A percentile compares a stretch with the other conserved stretches of the same genome.
These are phyloP conservation scores for Prionailurus bengalensis DNA, from an alignment of 2,113 vertebrate genomes.

Conservation along the genomic window DNA sequence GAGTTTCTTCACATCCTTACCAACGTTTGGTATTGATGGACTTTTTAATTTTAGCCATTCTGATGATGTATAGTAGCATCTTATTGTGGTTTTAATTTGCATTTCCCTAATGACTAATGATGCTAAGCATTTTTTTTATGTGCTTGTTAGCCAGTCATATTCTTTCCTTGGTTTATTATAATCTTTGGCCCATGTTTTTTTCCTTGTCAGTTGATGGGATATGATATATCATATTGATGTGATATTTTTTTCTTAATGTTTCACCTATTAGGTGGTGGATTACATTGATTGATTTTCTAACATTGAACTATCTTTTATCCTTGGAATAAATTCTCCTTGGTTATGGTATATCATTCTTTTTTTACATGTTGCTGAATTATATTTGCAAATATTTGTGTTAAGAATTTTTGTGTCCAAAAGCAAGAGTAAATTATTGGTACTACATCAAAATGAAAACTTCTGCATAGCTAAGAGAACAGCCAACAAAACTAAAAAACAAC, in stretches of 20 bases:
- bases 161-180: not conserved
- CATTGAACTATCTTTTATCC: not conserved
- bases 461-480: not conserved
- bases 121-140: not conserved
- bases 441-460: not conserved
- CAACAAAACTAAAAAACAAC: not conserved
- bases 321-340: not conserved
- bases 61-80: not conserved
- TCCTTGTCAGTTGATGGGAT: not conserved
- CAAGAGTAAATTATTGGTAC: not conserved
- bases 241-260: not conserved
- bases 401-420: not conserved
- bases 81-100: not conserved
- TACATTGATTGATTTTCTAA: not conserved
- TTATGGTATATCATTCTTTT: not conserved
- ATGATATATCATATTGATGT: not conserved
- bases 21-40: not conserved
- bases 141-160: not conserved
- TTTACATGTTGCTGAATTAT: not conserved
- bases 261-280: no score
- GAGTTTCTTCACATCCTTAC: not conserved
- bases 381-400: not conserved
- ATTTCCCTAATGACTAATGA: not conserved
- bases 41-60: not conserved
- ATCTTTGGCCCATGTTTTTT: not conserved